Percentiles rank a stretch among this genome's conserved stretches.
phyloP scores from a whole-genome alignment of 37 sponge, comb jelly and placozoan species.

The Oopsacas minuta region DNA sequence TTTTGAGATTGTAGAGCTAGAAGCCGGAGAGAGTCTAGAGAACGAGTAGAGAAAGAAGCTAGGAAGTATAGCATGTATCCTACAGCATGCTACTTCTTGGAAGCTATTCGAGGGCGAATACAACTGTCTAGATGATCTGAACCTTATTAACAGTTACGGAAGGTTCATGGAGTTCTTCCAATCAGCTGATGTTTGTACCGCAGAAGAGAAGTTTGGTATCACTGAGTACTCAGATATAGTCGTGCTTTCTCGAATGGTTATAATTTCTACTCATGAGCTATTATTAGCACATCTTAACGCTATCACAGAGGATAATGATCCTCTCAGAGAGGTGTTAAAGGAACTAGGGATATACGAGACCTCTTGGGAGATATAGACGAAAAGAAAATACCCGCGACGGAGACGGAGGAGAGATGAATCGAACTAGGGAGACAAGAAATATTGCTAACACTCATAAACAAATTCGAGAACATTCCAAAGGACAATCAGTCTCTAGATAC shows the following conservation, averaged over 20 bases:
- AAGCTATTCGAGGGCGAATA: conserved; percentile 88
- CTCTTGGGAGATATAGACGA: neutral
- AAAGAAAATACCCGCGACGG: neutral
- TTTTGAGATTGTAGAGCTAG: conserved; percentile 81
- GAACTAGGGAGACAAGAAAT: neutral
- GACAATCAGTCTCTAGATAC: neutral
- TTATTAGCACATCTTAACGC: neutral
- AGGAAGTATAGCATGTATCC: conserved; percentile 88
- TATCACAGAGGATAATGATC: neutral
- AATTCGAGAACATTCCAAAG: neutral
- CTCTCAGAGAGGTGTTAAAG: conserved; percentile 12
- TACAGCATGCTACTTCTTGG: conserved; percentile 80
- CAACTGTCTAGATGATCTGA: conserved; percentile 70
- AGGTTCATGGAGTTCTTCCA: conserved; percentile 85
- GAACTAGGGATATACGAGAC: conserved; percentile 11
- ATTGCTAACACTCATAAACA: conserved; percentile 12
- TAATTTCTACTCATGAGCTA: conserved; percentile 61
- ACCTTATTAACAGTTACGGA: conserved; percentile 50
- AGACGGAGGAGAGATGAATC: neutral
- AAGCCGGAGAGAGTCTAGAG: conserved; percentile 37
- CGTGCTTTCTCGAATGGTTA: conserved; percentile 80
- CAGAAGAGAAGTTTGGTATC: conserved; percentile 68
- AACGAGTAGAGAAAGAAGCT: conserved; percentile 72
- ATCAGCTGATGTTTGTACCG: conserved; percentile 68
- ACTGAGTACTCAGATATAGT: conserved; percentile 89